Percentiles rank a stretch among this genome's conserved stretches.
Evolutionary conservation across 2,113 vertebrate species (phyloP).

Genomic region (Nycticebus coucang): DNA sequence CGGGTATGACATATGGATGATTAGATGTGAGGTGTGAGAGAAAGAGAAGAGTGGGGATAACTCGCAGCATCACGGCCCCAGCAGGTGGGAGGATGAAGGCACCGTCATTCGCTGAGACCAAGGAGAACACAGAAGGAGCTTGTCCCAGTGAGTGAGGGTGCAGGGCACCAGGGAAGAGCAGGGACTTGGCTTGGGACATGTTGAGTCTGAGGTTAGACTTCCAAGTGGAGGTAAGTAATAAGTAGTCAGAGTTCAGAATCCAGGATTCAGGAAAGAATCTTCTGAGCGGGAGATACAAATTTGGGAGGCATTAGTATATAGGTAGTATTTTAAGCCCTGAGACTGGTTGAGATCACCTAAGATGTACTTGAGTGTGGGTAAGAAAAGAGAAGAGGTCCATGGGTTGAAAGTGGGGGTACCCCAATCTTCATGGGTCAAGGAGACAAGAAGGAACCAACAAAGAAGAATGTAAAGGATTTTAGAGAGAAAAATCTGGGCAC

Average conservation of each 20-base stretch:
- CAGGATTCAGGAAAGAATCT: conserved; percentile 30
- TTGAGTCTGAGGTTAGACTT: neutral
- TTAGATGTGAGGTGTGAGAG: neutral
- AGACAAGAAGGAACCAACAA: neutral
- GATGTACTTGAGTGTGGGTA: neutral
- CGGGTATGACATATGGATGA: neutral
- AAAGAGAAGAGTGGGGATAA: neutral
- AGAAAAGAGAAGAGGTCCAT: neutral
- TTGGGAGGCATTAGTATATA: conserved; percentile 54
- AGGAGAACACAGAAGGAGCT: neutral
- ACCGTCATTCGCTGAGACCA: neutral
- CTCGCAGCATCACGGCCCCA: neutral
- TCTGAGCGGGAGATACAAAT: conserved; percentile 25
- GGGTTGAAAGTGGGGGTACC: neutral
- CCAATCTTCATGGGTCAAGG: neutral
- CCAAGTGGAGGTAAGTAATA: neutral
- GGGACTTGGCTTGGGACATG: neutral
- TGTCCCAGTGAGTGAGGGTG: neutral
- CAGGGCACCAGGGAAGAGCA: neutral
- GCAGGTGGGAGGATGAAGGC: neutral
- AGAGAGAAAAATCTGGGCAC: neutral
- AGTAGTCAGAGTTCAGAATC: neutral
- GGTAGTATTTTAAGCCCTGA: conserved; percentile 55
- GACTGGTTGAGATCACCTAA: conserved; percentile 56
- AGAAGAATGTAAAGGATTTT: neutral